Evolutionary conservation across 2,888 invertebrate genomes (phyloP).

Genomic region (Cenopis cana): DNA sequence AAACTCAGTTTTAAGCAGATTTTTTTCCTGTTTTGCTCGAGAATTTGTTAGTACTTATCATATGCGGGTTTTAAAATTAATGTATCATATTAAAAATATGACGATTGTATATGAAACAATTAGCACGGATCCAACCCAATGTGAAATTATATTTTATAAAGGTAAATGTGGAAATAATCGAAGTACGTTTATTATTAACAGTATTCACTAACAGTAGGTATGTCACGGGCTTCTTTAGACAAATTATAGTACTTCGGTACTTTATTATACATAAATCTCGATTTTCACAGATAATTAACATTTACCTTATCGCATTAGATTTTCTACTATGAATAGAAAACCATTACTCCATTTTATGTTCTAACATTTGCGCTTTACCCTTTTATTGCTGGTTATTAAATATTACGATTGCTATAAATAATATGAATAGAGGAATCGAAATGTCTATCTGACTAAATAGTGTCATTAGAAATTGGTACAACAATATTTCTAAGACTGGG

Average conservation of each 20-base stretch:
- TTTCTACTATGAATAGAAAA: constrained; percentile 14
- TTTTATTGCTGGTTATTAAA: constrained; percentile 26
- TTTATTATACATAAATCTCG: not conserved
- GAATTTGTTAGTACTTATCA: not conserved
- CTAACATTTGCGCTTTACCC: constrained; percentile 9
- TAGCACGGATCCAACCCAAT: no score
- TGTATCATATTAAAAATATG: no score
- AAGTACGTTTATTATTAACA: not conserved
- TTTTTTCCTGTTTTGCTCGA: not conserved
- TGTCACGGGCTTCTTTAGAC: not conserved
- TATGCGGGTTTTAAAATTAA: no score
- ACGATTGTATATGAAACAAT: no score
- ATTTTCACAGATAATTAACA: constrained; percentile 20
- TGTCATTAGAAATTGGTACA: constrained; percentile 11
- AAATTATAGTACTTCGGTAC: not conserved
- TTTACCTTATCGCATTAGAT: constrained; percentile 3
- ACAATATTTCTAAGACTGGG: not conserved
- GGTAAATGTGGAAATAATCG: no score
- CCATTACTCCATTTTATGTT: constrained; percentile 15
- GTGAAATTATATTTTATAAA: no score
- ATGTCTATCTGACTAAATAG: constrained; percentile 10
- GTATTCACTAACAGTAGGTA: not conserved
- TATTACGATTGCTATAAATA: constrained; percentile 26
- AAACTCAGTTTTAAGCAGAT: not conserved
- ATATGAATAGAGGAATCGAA: constrained; percentile 13